Conservation (phyloP, 92 coral and sea anemone species). For the Blastomussa wellsi region DNA sequence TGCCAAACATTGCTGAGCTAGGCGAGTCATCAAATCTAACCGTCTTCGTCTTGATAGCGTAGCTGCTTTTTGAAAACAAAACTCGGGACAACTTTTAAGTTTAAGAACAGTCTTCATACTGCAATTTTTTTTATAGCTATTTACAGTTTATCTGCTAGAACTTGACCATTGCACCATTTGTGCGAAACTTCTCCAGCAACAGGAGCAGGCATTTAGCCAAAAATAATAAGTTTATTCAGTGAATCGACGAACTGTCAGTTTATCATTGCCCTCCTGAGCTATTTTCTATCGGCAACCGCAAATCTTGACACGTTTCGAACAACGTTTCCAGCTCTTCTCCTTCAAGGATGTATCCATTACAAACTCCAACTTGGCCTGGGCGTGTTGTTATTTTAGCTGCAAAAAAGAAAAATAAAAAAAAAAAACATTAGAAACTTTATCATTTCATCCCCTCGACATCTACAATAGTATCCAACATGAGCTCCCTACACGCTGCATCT, state of each 20-base stretch:
- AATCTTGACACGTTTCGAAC: slow-evolving; percentile 22
- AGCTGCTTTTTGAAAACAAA: too few relatives aligned
- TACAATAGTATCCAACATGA: too few relatives aligned
- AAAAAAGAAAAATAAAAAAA: background rate
- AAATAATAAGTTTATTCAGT: background rate
- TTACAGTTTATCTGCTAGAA: background rate
- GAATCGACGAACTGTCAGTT: background rate
- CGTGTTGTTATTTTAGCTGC: slow-evolving; percentile 89
- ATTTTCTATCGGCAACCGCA: slow-evolving; percentile 5
- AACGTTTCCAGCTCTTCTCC: slow-evolving; percentile 79
- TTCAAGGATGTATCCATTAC: slow-evolving; percentile 93
- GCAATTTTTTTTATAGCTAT: background rate
- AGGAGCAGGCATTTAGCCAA: background rate
- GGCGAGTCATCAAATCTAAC: too few relatives aligned
- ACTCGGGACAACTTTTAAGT: background rate
- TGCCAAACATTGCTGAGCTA: too few relatives aligned
- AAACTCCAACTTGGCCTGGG: slow-evolving; percentile 95
- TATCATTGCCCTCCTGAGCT: background rate
- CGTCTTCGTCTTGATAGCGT: too few relatives aligned
- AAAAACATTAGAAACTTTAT: background rate
- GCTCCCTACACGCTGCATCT: too few relatives aligned
- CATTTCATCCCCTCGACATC: background rate
- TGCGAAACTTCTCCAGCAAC: background rate
- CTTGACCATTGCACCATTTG: background rate
- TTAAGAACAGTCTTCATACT: background rate